A percentile compares a stretch with the other conserved stretches of the same genome.
These are phyloP conservation scores for Sarcophilus harrisii DNA, from an alignment of 2,797 vertebrate genomes.

Conservation along the genomic window DNA sequence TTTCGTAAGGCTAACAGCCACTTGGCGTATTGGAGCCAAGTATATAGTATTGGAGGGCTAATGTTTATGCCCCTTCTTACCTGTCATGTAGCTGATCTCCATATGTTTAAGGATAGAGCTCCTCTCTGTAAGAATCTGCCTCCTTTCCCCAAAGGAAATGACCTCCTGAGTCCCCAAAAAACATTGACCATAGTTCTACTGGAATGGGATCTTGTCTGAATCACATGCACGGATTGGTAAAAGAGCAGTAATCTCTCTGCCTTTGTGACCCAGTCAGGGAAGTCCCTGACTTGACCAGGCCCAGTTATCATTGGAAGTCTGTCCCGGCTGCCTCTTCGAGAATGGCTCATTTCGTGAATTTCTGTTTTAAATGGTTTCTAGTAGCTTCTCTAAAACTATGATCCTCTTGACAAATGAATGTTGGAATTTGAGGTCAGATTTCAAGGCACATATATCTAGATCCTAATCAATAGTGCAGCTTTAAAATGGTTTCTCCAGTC, in stretches of 20 bases:
- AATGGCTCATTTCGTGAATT: conserved; percentile 64
- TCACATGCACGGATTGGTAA: conserved; percentile 33
- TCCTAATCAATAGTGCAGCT: conserved; percentile 76
- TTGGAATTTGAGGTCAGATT: conserved; percentile 79
- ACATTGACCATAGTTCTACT: neutral
- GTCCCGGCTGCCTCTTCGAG: neutral
- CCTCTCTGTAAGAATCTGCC: neutral
- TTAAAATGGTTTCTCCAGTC: conserved; percentile 78
- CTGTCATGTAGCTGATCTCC: neutral
- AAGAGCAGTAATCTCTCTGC: conserved; percentile 56
- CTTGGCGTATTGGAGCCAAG: conserved; percentile 57
- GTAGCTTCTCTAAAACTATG: conserved; percentile 64
- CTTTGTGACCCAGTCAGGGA: neutral
- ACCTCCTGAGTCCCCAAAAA: conserved; percentile 15
- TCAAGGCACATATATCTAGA: conserved; percentile 72
- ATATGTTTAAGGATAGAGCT: neutral
- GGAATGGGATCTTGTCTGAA: neutral
- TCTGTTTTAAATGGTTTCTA: conserved; percentile 66
- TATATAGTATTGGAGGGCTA: conserved; percentile 48
- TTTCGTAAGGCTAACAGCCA: conserved; percentile 78
- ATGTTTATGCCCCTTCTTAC: neutral
- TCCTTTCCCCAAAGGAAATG: neutral
- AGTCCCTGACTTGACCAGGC: neutral
- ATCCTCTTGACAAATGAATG: conserved; percentile 59
- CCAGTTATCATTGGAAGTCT: neutral